A percentile compares a stretch with the other conserved stretches of the same genome.
Evolutionary conservation across 2,113 vertebrate genomes (phyloP).

Genomic region (Hassar affinis): DNA sequence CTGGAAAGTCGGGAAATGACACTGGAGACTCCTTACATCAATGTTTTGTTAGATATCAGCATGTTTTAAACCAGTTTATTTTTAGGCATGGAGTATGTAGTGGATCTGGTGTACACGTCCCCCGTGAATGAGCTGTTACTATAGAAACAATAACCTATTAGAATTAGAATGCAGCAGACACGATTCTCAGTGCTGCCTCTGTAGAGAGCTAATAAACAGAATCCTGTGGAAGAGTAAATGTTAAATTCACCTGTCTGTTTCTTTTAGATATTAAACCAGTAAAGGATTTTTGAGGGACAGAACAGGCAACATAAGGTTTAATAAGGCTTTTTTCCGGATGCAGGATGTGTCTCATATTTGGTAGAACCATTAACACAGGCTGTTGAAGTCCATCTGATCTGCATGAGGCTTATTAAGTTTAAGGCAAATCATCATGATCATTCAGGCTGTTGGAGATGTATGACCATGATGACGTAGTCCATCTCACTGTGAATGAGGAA

Average conservation of each 20-base stretch:
- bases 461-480: background rate
- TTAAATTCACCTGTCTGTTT: background rate
- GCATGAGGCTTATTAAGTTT: no score
- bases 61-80: background rate
- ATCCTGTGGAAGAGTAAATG: background rate
- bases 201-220: background rate
- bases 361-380: background rate
- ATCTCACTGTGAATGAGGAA: background rate
- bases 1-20: background rate
- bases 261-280: background rate
- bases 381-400: background rate
- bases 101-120: background rate
- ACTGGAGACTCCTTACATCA: conserved; percentile 6
- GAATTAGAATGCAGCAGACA: background rate
- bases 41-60: background rate
- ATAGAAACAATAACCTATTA: no score
- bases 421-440: no score
- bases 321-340: background rate
- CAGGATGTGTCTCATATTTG: background rate
- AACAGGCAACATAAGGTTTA: background rate
- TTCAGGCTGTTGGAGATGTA: background rate
- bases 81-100: background rate
- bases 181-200: background rate
- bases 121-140: no score
- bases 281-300: no score